Base-by-base conservation (phyloP, 2,797 vertebrate genomes). In the Pitangus sulphuratus region DNA sequence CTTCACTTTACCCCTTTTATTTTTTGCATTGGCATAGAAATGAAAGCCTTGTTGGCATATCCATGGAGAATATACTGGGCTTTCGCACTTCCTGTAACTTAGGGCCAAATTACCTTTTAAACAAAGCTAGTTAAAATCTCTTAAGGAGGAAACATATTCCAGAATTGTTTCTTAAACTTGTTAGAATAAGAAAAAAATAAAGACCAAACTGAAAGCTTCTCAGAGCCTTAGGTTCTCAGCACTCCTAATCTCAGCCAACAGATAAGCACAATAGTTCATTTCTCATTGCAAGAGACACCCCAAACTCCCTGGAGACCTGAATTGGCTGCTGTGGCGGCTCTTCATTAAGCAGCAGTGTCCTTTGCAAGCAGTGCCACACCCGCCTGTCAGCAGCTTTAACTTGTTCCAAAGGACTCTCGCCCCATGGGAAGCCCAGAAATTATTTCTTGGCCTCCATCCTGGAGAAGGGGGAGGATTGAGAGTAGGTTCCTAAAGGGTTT, bases 131-230 rank as follows among this genome's bases (percentile, higher is more conserved):
- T 75, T 95, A 90, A 95, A 91, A 96, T 91, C 87, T 84, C 14
- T 91, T 95, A 76, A 85, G 45, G 57, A 95, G 45, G 40, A 93
- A 95, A 86, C 39, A 37, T 78, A 90, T 95, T 96, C 95, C 88
- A 95, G 88, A 97, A 97, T 85, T 94, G 84, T 94, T 96, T 70
- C 76, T 89, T 70, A 85, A 96, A 93, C 91, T 93, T 95, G 89
- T 80, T 94, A 71, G 72, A 89, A 94, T 64, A 94, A 60, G 57
- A 84, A 61, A 84, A 93, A 92, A 89, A 25, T 40, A 89, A 58
- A 78, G n/a, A 86, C 42, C 62, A 93, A 90, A 85, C 82, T 42
- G 93, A 95, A 95, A 96, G 75, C 78, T 93, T 86, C 90, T 95
- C 69, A 83, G 74, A 84, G 87, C 15, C 76, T 79, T 53, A 64